Percentiles rank a stretch among this genome's conserved stretches.
Conservation (phyloP, 1,140 invertebrate species). For the Chrysopa pallens region DNA sequence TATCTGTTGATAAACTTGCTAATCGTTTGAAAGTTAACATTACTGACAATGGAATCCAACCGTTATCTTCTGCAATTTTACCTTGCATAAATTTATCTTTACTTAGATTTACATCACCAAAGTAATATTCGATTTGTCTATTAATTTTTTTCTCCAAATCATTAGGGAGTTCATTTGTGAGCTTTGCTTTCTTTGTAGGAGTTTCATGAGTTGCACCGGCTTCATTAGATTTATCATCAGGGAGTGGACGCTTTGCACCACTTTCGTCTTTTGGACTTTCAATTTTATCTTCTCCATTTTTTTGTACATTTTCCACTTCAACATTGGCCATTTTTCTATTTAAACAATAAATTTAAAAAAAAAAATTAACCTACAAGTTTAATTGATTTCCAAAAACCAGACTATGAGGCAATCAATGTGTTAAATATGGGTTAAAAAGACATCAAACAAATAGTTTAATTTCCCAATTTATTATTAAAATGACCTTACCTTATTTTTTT, state of each 20-base stretch:
- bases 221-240: background rate
- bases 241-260: background rate
- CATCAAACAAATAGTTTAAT: no score
- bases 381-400: no score
- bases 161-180: background rate
- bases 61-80: constrained; percentile 67
- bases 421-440: no score
- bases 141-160: constrained; percentile 37
- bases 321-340: background rate
- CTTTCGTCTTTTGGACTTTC: background rate
- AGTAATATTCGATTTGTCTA: constrained; percentile 46
- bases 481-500: no score
- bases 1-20: constrained; percentile 48
- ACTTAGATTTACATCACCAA: constrained; percentile 72
- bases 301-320: background rate
- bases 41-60: constrained; percentile 73
- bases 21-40: constrained; percentile 82
- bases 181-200: constrained; percentile 6
- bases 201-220: background rate
- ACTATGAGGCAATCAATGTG: no score
- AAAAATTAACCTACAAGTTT: no score
- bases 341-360: no score
- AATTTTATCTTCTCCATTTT: background rate
- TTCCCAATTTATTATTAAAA: no score
- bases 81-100: constrained; percentile 79